These are phyloP conservation scores for Hephaestus fuliginosus DNA, from an alignment of 2,797 vertebrate species.

Conservation along the genomic window DNA sequence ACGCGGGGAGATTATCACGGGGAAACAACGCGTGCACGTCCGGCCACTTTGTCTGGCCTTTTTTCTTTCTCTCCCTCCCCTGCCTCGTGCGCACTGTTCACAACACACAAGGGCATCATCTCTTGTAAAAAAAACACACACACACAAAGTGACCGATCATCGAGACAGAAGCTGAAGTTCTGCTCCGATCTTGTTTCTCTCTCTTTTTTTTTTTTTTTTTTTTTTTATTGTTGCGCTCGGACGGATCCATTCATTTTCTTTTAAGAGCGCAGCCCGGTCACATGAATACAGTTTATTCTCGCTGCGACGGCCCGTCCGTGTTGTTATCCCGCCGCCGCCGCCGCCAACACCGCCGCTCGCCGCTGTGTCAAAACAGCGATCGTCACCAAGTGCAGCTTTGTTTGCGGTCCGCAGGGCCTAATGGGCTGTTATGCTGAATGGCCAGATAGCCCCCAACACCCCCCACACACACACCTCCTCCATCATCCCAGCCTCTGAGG, in stretches of 20 bases:
- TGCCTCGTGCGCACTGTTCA: background rate
- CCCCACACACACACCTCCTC: too few relatives aligned
- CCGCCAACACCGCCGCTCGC: conserved; percentile 17
- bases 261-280: conserved; percentile 45
- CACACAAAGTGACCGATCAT: conserved; percentile 31
- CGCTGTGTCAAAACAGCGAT: conserved; percentile 56
- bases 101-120: conserved; percentile 22
- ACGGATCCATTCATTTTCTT: conserved; percentile 69
- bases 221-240: conserved; percentile 33
- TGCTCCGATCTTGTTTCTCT: too few relatives aligned
- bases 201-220: too few relatives aligned
- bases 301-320: conserved; percentile 43
- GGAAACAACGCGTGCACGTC: conserved; percentile 48
- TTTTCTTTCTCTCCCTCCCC: background rate
- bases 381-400: conserved; percentile 59
- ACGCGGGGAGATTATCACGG: conserved; percentile 71
- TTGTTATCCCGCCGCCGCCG: conserved; percentile 42
- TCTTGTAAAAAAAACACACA: background rate
- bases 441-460: conserved; percentile 38
- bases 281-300: conserved; percentile 53
- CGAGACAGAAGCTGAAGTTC: conserved; percentile 52
- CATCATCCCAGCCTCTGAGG: conserved; percentile 24
- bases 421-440: conserved; percentile 53
- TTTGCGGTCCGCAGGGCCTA: conserved; percentile 63
- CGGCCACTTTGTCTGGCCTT: conserved; percentile 53